A percentile compares a stretch with the other conserved stretches of the same genome.
phyloP scores from a whole-genome alignment of 2,113 vertebrate species.

The Nansenia antarctica region DNA sequence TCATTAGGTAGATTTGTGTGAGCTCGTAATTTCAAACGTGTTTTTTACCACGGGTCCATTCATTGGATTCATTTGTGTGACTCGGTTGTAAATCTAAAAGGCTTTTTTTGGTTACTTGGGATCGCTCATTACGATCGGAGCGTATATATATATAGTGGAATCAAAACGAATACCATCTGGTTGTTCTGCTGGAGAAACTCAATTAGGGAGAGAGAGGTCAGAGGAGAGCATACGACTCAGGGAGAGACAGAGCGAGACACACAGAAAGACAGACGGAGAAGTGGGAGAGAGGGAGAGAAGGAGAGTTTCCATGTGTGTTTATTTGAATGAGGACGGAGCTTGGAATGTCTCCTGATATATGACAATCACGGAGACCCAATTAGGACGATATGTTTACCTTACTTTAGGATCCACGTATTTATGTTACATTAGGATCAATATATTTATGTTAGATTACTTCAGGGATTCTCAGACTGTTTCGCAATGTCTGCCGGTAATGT shows the following conservation, averaged over 20 bases:
- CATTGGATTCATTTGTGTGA: slow-evolving; percentile 28
- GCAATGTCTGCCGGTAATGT: slow-evolving; percentile 1
- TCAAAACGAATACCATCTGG: slow-evolving; percentile 72
- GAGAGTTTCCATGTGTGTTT: slow-evolving; percentile 18
- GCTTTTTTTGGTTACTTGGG: slow-evolving; percentile 43
- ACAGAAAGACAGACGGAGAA: neutral
- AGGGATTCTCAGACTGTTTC: neutral
- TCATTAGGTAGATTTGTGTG: slow-evolving; percentile 39
- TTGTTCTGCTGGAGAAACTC: slow-evolving; percentile 54
- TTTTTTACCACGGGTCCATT: neutral
- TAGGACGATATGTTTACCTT: neutral
- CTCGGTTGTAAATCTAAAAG: slow-evolving; percentile 52
- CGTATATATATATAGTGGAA: slow-evolving; percentile 30
- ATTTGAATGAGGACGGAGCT: slow-evolving; percentile 1
- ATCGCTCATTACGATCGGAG: slow-evolving; percentile 56
- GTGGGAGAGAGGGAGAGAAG: slow-evolving; percentile 11
- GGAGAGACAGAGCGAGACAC: slow-evolving; percentile 14
- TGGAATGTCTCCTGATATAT: neutral
- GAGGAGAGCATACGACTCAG: slow-evolving; percentile 36
- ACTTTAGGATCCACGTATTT: neutral
- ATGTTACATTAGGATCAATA: neutral
- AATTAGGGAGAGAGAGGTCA: slow-evolving; percentile 64
- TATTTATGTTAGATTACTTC: neutral
- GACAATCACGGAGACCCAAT: neutral
- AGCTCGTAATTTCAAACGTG: neutral